Evolutionary conservation across 2,113 vertebrate genomes (phyloP).

Genomic region (Gadus macrocephalus): DNA sequence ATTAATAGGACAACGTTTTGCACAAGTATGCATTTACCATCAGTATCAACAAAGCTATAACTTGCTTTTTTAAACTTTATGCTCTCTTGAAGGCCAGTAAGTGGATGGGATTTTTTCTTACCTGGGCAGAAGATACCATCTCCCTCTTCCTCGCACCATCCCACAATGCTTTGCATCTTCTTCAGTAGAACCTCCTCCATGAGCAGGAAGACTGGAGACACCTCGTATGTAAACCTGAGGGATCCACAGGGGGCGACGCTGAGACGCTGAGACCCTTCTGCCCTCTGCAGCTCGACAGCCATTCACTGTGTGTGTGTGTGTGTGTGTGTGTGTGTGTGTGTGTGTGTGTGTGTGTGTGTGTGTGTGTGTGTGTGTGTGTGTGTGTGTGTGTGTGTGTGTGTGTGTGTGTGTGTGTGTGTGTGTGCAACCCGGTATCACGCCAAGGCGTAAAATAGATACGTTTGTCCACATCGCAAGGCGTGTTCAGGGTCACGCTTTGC

Average conservation of each 20-base stretch:
- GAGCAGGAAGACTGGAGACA: slow-evolving; percentile 66
- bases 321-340: neutral
- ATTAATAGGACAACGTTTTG: neutral
- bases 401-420: neutral
- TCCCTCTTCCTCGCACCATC: slow-evolving; percentile 59
- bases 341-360: neutral
- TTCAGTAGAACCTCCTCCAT: slow-evolving; percentile 69
- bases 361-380: too few relatives aligned
- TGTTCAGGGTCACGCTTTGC: too few relatives aligned
- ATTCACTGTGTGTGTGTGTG: too few relatives aligned
- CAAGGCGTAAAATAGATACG: too few relatives aligned
- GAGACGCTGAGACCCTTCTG: neutral
- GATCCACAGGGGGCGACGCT: neutral
- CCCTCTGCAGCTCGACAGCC: too few relatives aligned
- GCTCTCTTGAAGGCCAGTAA: neutral
- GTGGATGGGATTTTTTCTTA: slow-evolving; percentile 24
- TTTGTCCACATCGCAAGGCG: too few relatives aligned
- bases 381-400: too few relatives aligned
- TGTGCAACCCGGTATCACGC: too few relatives aligned
- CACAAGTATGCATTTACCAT: neutral
- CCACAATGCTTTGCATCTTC: slow-evolving; percentile 72
- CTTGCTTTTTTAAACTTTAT: neutral
- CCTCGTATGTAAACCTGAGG: slow-evolving; percentile 71
- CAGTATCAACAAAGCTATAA: too few relatives aligned
- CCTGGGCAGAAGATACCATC: slow-evolving; percentile 72